These are phyloP conservation scores for Rhegmatorhina hoffmannsi DNA, from an alignment of 2,113 vertebrate species.

Conservation along the genomic window DNA sequence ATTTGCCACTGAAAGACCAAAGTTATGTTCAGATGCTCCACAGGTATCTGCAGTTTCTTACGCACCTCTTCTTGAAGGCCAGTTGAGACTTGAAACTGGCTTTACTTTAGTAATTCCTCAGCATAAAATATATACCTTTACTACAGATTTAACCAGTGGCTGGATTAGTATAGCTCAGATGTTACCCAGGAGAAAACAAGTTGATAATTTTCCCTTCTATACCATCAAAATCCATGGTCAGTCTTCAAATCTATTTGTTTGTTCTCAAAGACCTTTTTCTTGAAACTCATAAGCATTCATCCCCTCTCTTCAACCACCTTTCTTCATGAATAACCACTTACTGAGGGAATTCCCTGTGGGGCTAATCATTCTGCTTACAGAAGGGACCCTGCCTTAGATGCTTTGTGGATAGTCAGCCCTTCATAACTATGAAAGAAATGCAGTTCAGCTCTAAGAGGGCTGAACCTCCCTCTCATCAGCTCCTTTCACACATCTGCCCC, in stretches of 20 bases:
- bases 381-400: not conserved
- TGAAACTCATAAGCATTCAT: not conserved
- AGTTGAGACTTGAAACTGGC: not conserved
- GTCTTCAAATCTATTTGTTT: not conserved
- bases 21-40: not conserved
- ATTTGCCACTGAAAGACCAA: not conserved
- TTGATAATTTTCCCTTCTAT: not conserved
- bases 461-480: not conserved
- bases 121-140: not conserved
- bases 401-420: not conserved
- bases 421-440: not conserved
- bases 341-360: not conserved
- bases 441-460: not conserved
- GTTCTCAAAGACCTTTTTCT: not conserved
- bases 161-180: not conserved
- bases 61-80: not conserved
- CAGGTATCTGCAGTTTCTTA: not conserved
- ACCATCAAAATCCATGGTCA: not conserved
- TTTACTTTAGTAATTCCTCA: not conserved
- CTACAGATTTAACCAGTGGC: not conserved
- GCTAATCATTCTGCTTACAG: conserved; percentile 21
- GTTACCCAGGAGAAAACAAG: not conserved
- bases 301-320: not conserved
- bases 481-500: not conserved
- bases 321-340: conserved; percentile 22